A percentile compares a stretch with the other conserved stretches of the same genome.
Conservation (phyloP, 2,113 vertebrate species). For the Macroglossus sobrinus region DNA sequence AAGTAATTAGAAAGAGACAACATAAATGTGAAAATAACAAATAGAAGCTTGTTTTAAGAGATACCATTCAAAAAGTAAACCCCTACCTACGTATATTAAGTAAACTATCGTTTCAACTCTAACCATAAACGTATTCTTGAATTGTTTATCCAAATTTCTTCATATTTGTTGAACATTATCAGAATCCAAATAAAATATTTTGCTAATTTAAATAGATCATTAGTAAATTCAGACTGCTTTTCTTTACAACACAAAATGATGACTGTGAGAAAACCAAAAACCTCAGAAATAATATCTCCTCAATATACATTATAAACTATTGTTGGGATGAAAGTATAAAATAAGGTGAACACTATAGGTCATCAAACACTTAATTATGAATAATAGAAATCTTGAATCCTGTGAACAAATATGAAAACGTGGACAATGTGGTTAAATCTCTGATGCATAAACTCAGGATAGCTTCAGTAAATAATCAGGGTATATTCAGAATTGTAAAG, state of each 20-base stretch:
- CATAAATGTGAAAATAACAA: background rate
- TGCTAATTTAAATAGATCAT: background rate
- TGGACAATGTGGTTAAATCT: background rate
- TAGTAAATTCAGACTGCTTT: background rate
- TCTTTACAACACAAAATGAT: background rate
- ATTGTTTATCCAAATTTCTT: background rate
- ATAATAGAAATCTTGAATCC: background rate
- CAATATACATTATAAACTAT: background rate
- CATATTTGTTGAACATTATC: background rate
- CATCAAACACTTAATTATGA: background rate
- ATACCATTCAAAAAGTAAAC: background rate
- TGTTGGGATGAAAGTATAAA: background rate
- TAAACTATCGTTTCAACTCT: background rate
- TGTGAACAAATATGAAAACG: background rate
- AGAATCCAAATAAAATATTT: background rate
- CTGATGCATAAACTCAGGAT: background rate
- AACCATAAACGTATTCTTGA: background rate
- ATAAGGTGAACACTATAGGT: background rate
- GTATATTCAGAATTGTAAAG: background rate
- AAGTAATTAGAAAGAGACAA: background rate
- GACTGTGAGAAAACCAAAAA: background rate
- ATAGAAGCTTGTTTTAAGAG: background rate
- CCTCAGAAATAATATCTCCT: background rate
- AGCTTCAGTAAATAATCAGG: background rate
- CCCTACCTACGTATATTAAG: background rate